Evolutionary conservation across 2,888 invertebrate genomes (phyloP).

Genomic region (Tetragonula carbonaria): DNA sequence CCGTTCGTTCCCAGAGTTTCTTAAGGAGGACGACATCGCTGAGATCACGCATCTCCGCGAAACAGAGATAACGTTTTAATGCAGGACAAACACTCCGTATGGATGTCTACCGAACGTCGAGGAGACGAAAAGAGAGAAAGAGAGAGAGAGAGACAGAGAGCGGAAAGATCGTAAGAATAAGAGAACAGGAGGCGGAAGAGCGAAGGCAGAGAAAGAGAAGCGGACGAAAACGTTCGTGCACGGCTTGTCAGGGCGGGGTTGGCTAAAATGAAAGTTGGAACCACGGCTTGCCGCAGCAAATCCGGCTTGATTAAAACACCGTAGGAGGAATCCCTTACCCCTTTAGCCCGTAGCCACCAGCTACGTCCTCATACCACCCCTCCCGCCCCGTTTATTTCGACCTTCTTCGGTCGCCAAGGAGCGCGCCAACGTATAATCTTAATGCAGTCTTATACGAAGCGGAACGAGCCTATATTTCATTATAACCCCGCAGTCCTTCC

Average conservation of each 20-base stretch:
- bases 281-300: constrained; percentile 84
- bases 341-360: constrained; percentile 73
- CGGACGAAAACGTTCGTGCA: constrained; percentile 72
- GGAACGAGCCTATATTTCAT: constrained; percentile 84
- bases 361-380: constrained; percentile 62
- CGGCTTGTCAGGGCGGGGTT: constrained; percentile 69
- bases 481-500: constrained; percentile 83
- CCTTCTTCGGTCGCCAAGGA: constrained; percentile 75
- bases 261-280: constrained; percentile 84
- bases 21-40: constrained; percentile 61
- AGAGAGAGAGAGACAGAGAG: constrained; percentile 52
- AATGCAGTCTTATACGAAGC: constrained; percentile 84
- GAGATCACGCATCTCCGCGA: constrained; percentile 62
- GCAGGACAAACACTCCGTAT: constrained; percentile 73
- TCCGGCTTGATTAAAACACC: constrained; percentile 84
- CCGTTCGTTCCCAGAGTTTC: constrained; percentile 50
- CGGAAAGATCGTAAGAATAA: constrained; percentile 31
- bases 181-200: constrained; percentile 14
- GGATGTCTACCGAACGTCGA: constrained; percentile 46
- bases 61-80: constrained; percentile 79
- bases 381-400: constrained; percentile 71
- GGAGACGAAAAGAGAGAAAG: constrained; percentile 48
- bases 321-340: constrained; percentile 82
- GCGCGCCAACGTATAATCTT: constrained; percentile 83
- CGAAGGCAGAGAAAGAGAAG: constrained; percentile 51